Percentiles rank a stretch among this genome's conserved stretches.
Evolutionary conservation across 1,140 invertebrate genomes (phyloP).

Genomic region (Holotrichia oblita): DNA sequence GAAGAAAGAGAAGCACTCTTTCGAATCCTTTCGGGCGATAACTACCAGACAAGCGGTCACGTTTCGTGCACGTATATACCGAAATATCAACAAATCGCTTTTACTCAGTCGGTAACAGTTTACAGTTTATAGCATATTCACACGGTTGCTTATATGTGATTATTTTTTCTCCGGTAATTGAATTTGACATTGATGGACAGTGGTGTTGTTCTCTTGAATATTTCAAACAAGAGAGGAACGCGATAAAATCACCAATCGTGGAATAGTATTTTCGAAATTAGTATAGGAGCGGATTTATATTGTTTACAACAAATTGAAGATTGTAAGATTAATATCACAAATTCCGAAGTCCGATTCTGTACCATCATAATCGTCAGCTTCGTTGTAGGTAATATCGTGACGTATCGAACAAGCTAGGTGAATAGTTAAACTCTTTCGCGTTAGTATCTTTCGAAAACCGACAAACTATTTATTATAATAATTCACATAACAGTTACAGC

Average conservation of each 20-base stretch:
- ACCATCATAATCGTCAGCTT: neutral
- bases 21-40: constrained; percentile 1
- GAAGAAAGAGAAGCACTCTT: no score
- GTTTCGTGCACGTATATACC: neutral
- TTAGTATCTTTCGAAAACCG: constrained; percentile 9
- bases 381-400: constrained; percentile 23
- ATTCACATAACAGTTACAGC: constrained; percentile 29
- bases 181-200: constrained; percentile 19
- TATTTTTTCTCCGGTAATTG: constrained; percentile 20
- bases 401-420: neutral
- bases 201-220: constrained; percentile 10
- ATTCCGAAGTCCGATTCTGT: neutral
- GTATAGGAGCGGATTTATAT: neutral
- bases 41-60: constrained; percentile 20
- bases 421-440: constrained; percentile 11
- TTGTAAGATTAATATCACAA: no score
- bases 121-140: constrained; percentile 11
- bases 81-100: constrained; percentile 29
- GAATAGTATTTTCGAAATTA: neutral
- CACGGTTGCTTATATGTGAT: constrained; percentile 17
- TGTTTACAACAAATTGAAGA: no score
- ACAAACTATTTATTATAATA: constrained; percentile 35
- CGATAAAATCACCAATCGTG: neutral
- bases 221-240: neutral
- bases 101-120: neutral